These are phyloP conservation scores for Microtus ochrogaster DNA, from an alignment of 2,113 vertebrate genomes.

Conservation along the genomic window DNA sequence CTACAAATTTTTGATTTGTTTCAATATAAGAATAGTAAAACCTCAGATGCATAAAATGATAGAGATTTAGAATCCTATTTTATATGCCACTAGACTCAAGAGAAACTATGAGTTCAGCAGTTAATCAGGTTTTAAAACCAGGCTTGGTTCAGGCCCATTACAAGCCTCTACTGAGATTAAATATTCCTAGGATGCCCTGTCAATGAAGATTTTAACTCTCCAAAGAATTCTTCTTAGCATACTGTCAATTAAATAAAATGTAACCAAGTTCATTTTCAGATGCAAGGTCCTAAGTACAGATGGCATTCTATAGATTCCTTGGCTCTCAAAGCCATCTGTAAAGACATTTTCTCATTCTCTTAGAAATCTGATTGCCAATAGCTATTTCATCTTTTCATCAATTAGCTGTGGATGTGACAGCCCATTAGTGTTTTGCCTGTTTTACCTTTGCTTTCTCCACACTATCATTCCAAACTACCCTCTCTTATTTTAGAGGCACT, in stretches of 20 bases:
- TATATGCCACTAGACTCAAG: neutral
- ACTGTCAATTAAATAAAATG: slow-evolving; percentile 43
- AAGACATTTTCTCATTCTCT: slow-evolving; percentile 52
- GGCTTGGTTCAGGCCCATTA: neutral
- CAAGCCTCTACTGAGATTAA: slow-evolving; percentile 17
- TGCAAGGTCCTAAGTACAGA: slow-evolving; percentile 40
- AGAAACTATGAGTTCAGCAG: slow-evolving; percentile 28
- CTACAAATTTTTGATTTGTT: slow-evolving; percentile 22
- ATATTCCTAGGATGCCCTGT: slow-evolving; percentile 59
- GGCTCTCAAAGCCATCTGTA: slow-evolving; percentile 31
- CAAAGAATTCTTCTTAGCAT: slow-evolving; percentile 55
- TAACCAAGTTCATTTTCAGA: slow-evolving; percentile 56
- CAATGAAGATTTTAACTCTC: slow-evolving; percentile 52
- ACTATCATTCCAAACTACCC: slow-evolving; percentile 46
- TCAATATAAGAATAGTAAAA: slow-evolving; percentile 52
- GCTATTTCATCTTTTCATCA: slow-evolving; percentile 48
- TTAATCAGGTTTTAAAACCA: slow-evolving; percentile 53
- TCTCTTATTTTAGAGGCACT: slow-evolving; percentile 45
- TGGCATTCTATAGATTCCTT: slow-evolving; percentile 45
- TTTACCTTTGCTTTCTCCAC: slow-evolving; percentile 8
- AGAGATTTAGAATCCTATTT: slow-evolving; percentile 29
- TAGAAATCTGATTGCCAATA: slow-evolving; percentile 27
- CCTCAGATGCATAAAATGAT: slow-evolving; percentile 15
- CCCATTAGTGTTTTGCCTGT: slow-evolving; percentile 15
- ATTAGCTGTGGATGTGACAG: neutral